Evolutionary conservation across 2,113 vertebrate genomes (phyloP).

Genomic region (Eclectus roratus): DNA sequence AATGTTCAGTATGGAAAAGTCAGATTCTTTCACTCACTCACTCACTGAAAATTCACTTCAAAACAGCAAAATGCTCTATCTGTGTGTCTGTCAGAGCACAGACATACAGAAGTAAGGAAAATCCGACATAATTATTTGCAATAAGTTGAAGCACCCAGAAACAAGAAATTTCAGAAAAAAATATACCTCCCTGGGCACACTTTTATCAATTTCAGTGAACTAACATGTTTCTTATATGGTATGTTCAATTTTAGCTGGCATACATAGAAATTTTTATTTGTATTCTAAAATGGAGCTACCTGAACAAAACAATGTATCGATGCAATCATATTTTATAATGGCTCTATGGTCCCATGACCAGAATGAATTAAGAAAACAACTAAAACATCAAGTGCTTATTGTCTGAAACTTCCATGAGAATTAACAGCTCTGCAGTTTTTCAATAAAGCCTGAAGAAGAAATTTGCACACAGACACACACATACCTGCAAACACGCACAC

Average conservation of each 20-base stretch:
- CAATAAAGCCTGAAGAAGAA: neutral
- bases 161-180: neutral
- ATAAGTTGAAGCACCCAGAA: neutral
- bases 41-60: neutral
- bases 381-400: neutral
- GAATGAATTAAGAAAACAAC: constrained; percentile 21
- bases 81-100: neutral
- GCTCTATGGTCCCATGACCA: neutral
- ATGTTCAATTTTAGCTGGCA: neutral
- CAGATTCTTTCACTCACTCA: neutral
- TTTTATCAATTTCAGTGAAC: neutral
- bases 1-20: neutral
- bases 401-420: neutral
- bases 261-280: neutral
- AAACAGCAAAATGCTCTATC: neutral
- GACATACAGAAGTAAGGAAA: neutral
- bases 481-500: neutral
- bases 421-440: neutral
- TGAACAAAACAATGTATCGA: neutral
- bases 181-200: neutral
- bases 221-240: neutral
- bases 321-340: neutral
- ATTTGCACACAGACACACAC: neutral
- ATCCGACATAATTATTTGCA: neutral
- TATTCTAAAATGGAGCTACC: neutral